These are phyloP conservation scores for Tarsius wallacei DNA, from an alignment of 2,797 vertebrate species.

Conservation along the genomic window DNA sequence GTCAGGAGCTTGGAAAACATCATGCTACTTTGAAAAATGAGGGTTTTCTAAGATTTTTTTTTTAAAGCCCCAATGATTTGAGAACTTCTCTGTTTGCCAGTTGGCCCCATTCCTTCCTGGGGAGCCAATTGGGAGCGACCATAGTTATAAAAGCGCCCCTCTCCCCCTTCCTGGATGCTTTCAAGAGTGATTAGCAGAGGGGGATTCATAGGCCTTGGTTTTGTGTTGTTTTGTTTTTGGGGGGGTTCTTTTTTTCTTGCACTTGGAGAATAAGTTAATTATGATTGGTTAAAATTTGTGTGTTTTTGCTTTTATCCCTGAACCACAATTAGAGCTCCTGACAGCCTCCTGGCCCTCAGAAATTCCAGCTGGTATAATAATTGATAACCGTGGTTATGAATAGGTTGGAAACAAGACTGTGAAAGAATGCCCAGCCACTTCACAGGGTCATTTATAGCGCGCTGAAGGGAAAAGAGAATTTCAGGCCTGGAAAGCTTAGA, in stretches of 20 bases:
- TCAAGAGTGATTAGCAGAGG: constrained; percentile 83
- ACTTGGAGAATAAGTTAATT: constrained; percentile 88
- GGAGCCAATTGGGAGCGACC: constrained; percentile 77
- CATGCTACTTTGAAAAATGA: constrained; percentile 82
- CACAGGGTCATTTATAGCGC: constrained; percentile 88
- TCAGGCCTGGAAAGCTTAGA: constrained; percentile 89
- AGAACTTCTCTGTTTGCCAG: constrained; percentile 82
- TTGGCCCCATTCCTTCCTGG: constrained; percentile 80
- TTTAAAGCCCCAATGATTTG: constrained; percentile 76
- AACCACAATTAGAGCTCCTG: constrained; percentile 87
- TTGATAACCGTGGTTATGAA: constrained; percentile 91
- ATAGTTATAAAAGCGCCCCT: constrained; percentile 56
- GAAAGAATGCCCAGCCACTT: constrained; percentile 90
- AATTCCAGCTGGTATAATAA: constrained; percentile 89
- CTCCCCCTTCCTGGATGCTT: constrained; percentile 73
- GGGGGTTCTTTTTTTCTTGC: constrained; percentile 77
- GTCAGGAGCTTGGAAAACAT: constrained; percentile 86
- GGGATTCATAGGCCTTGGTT: constrained; percentile 84
- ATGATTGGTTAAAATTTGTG: constrained; percentile 89
- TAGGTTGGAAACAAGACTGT: constrained; percentile 90
- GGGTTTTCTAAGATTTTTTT: constrained; percentile 50
- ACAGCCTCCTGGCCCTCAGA: constrained; percentile 88
- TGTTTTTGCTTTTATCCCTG: constrained; percentile 87
- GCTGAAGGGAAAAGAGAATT: constrained; percentile 88
- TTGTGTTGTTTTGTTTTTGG: constrained; percentile 85